Base-by-base conservation (phyloP, 2,797 vertebrate genomes). In the Hybognathus amarus region DNA sequence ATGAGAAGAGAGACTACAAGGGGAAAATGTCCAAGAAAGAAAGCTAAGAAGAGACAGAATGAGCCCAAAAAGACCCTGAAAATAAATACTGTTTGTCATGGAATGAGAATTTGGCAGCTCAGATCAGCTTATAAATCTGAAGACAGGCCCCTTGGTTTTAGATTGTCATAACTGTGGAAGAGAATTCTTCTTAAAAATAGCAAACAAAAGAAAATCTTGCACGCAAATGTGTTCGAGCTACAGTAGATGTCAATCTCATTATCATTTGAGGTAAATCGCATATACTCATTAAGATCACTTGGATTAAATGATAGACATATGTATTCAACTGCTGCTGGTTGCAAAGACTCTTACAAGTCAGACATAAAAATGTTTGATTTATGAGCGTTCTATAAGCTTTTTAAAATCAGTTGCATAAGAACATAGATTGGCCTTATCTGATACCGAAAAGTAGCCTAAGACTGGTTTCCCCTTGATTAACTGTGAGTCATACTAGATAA, bases 111-210 rank as follows among this genome's bases (percentile, higher is more conserved):
- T 42, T 80, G 66, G 66, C 66, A 59, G 78, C 36, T 69, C 33
- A 56, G 36, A 80, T 69, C 50, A 69, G 50, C n/a, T 68, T 79
- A 40, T 42, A 56, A 79, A 79, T 69, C n/a, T n/a, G 17, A 70
- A 70, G 36, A 24, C 66, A 59, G 66, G 40, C 47, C 33, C 47
- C 50, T 56, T 56, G 64, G 77, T 54, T 79, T 68, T 22, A 56
- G 71, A 54, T 54, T 54, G 64, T 69, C 77, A 54, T 56, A 54
- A 69, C 77, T 79, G 52, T 69, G 78, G 50, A 67, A 66, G 54
- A 66, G 67, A 69, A 13, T 38, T 4, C 1, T 38, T 40, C 50
- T 42, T 70, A 17, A 27, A 56, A 70, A 80, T 20, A 42, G 52
- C 78, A 69, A 56, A 54, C 33, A 40, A 69, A 69, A 61, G 36